phyloP scores from a whole-genome alignment of 2,888 invertebrate species.

The Lymantria dispar region DNA sequence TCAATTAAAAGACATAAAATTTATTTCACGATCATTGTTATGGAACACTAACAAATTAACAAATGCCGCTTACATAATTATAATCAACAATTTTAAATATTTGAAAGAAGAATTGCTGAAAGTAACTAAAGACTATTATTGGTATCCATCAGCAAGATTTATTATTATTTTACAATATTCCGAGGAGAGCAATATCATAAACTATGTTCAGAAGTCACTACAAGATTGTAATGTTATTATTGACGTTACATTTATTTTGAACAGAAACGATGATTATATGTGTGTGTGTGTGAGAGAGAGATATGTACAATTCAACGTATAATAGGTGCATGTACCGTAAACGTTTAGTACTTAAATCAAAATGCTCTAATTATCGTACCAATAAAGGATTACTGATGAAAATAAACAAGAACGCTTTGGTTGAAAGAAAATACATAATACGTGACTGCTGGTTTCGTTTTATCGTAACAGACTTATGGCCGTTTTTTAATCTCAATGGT shows the following conservation, averaged over 20 bases:
- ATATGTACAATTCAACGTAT: conserved; percentile 21
- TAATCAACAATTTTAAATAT: conserved; percentile 27
- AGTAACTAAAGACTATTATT: conserved; percentile 30
- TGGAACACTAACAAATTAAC: conserved; percentile 21
- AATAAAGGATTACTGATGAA: not conserved
- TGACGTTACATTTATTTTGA: conserved; percentile 7
- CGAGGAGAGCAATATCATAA: conserved; percentile 10
- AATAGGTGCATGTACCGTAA: not conserved
- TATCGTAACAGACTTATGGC: conserved; percentile 33
- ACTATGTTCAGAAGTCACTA: conserved; percentile 26
- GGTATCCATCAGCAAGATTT: conserved; percentile 42
- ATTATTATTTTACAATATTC: conserved; percentile 35
- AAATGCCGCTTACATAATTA: conserved; percentile 35
- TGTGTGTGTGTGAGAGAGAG: too few species aligned
- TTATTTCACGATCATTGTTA: conserved; percentile 29
- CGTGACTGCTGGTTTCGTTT: conserved; percentile 30
- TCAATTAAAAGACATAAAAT: conserved; percentile 22
- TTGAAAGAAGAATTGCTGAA: conserved; percentile 25
- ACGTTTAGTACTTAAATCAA: conserved; percentile 8
- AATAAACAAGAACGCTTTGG: not conserved
- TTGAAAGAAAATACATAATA: not conserved
- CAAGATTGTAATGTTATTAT: conserved; percentile 11
- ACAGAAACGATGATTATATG: conserved; percentile 7
- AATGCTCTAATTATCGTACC: conserved; percentile 13
- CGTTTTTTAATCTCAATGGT: conserved; percentile 34